phyloP scores from a whole-genome alignment of 1,140 invertebrate species.

The Polypedilum pembai region DNA sequence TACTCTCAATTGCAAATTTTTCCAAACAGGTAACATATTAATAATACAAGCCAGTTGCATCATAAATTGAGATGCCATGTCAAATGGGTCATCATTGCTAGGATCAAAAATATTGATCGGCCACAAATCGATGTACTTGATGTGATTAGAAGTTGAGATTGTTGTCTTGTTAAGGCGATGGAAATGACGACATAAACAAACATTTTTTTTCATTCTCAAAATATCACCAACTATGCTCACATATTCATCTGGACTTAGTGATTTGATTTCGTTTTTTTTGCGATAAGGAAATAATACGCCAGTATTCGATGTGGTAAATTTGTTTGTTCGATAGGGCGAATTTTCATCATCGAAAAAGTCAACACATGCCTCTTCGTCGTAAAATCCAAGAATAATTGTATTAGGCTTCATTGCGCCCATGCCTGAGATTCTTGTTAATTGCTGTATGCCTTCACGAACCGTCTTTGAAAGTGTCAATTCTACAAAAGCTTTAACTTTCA shows the following conservation, averaged over 20 bases:
- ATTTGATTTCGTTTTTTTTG: conserved; percentile 36
- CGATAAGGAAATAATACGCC: conserved; percentile 43
- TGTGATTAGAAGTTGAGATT: conserved; percentile 56
- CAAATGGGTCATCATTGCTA: conserved; percentile 66
- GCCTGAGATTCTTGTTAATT: conserved; percentile 85
- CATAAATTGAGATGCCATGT: conserved; percentile 86
- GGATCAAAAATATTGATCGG: conserved; percentile 82
- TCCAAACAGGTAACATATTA: conserved; percentile 84
- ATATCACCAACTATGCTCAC: conserved; percentile 82
- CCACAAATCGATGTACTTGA: conserved; percentile 94
- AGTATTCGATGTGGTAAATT: conserved; percentile 39
- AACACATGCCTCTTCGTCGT: conserved; percentile 61
- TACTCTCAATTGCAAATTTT: conserved; percentile 69
- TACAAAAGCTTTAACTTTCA: conserved; percentile 94
- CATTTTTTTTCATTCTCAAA: conserved; percentile 87
- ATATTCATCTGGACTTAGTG: conserved; percentile 60
- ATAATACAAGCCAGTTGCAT: conserved; percentile 95
- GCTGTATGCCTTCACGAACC: conserved; percentile 83
- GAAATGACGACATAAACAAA: conserved; percentile 90
- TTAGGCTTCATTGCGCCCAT: conserved; percentile 99
- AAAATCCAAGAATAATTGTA: conserved; percentile 86
- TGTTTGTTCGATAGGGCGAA: conserved; percentile 46
- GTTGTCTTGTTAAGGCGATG: conserved; percentile 67
- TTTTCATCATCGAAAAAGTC: conserved; percentile 62
- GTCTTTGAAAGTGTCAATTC: conserved; percentile 83